Percentiles rank a stretch among this genome's conserved stretches.
Conservation (phyloP, 1,140 invertebrate species). For the Achatina immaculata region DNA sequence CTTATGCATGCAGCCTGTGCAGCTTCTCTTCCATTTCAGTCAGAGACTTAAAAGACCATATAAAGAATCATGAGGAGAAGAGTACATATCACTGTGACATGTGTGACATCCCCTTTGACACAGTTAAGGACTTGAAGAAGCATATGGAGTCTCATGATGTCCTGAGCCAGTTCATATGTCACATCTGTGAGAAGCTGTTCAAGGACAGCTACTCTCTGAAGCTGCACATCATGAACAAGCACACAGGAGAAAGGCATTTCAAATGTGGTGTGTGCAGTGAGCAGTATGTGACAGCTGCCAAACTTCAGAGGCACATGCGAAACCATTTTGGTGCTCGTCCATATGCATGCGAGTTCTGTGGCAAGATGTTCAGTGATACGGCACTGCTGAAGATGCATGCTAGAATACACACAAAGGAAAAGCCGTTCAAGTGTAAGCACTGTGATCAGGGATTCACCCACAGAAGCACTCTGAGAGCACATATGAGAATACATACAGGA, state of each 20-base stretch:
- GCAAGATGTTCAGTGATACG: constrained; percentile 20
- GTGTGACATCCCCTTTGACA: constrained; percentile 19
- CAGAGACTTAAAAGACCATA: constrained; percentile 23
- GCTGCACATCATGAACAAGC: constrained; percentile 21
- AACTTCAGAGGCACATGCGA: constrained; percentile 39
- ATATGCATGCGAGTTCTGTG: constrained; percentile 43
- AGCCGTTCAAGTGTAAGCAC: constrained; percentile 90
- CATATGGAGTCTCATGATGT: constrained; percentile 31
- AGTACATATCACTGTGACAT: constrained; percentile 17
- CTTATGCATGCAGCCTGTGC: constrained; percentile 27
- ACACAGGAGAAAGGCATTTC: constrained; percentile 39
- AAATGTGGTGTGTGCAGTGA: constrained; percentile 45
- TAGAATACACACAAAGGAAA: constrained; percentile 92
- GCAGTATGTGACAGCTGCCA: background rate
- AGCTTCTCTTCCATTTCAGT: background rate
- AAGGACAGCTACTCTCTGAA: constrained; percentile 14
- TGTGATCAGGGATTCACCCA: constrained; percentile 90
- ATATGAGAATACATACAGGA: constrained; percentile 64
- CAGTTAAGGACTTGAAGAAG: background rate
- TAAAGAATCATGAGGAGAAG: constrained; percentile 11
- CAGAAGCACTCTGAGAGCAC: constrained; percentile 86
- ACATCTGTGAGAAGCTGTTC: constrained; percentile 33
- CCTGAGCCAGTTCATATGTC: constrained; percentile 24
- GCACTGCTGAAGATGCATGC: constrained; percentile 85
- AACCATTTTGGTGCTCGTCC: constrained; percentile 42